A percentile compares a stretch with the other conserved stretches of the same genome.
phyloP scores from a whole-genome alignment of 2,797 vertebrate genomes.

The Cebuella pygmaea region DNA sequence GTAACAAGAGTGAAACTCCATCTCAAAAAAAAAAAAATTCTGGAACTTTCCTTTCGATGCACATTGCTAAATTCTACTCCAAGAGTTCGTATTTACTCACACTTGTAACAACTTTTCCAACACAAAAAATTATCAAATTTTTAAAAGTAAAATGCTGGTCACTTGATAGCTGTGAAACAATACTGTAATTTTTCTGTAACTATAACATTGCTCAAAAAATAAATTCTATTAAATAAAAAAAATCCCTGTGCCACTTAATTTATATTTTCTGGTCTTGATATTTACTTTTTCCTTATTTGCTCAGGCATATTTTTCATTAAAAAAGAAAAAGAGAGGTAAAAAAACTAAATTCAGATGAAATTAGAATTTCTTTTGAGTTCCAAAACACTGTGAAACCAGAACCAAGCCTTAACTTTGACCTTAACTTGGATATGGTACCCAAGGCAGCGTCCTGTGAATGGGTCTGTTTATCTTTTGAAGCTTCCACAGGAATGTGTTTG shows the following conservation, averaged over 20 bases:
- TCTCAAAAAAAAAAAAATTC: no score
- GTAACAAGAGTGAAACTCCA: no score
- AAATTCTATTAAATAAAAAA: neutral
- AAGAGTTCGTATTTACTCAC: neutral
- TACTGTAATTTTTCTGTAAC: neutral
- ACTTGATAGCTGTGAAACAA: neutral
- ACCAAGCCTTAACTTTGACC: neutral
- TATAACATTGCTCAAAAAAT: neutral
- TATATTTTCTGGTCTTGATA: neutral
- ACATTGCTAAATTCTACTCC: neutral
- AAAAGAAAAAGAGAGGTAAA: neutral
- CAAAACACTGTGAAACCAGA: constrained; percentile 12
- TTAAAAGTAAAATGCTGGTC: neutral
- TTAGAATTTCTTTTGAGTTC: constrained; percentile 24
- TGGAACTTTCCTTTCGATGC: neutral
- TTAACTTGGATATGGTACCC: neutral
- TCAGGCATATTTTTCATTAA: constrained; percentile 33
- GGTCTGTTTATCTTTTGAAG: constrained; percentile 11
- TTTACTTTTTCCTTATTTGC: neutral
- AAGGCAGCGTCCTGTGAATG: neutral
- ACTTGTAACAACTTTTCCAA: neutral
- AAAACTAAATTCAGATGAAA: constrained; percentile 20
- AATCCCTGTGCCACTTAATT: neutral
- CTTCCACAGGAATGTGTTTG: constrained; percentile 42
- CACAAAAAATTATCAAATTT: neutral